phyloP scores from a whole-genome alignment of 2,113 vertebrate species.

The Cricetomys ansorgei region DNA sequence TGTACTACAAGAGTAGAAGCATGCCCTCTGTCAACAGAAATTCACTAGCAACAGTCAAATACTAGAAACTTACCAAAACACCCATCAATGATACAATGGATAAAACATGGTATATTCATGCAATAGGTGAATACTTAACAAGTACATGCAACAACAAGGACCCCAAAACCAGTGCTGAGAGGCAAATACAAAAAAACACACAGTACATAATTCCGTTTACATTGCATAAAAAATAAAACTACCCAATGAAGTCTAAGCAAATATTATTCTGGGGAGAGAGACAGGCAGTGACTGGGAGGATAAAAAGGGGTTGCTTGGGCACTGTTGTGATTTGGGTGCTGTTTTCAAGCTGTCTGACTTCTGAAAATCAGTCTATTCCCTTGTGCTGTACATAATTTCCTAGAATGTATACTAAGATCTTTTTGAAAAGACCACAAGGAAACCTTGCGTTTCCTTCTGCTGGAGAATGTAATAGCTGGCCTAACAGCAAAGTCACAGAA shows the following conservation, averaged over 20 bases:
- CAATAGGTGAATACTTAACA: conserved; percentile 28
- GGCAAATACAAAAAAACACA: conserved; percentile 39
- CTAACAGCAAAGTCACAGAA: not conserved
- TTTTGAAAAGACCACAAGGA: not conserved
- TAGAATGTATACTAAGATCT: not conserved
- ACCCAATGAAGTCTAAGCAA: not conserved
- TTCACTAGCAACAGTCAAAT: not conserved
- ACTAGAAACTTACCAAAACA: conserved; percentile 31
- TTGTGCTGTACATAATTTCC: not conserved
- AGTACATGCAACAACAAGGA: conserved; percentile 32
- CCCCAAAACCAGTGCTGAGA: conserved; percentile 10
- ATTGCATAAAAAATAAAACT: not conserved
- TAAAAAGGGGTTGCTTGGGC: not conserved
- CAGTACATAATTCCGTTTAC: not conserved
- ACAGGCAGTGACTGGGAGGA: not conserved
- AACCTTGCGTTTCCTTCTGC: not conserved
- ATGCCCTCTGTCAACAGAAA: not conserved
- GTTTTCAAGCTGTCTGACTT: not conserved
- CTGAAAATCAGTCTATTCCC: not conserved
- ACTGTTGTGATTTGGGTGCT: not conserved
- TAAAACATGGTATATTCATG: conserved; percentile 61
- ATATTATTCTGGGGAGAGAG: not conserved
- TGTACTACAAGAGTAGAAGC: not conserved
- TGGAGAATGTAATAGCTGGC: not conserved
- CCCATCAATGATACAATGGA: conserved; percentile 47